Evolutionary conservation across 2,113 vertebrate genomes (phyloP).

Genomic region (Poecilia latipinna): DNA sequence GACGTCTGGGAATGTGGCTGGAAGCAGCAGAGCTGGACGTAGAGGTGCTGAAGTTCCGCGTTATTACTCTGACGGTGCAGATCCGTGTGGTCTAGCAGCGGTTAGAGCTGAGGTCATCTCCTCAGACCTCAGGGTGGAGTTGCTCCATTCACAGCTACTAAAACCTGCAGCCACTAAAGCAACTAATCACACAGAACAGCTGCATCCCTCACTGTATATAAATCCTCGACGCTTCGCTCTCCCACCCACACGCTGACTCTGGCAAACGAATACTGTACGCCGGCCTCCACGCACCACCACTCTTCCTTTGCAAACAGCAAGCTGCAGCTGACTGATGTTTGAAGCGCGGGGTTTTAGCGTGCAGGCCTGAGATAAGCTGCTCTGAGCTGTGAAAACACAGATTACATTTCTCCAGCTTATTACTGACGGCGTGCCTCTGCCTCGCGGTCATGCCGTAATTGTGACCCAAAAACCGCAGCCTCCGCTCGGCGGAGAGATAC

Average conservation of each 20-base stretch:
- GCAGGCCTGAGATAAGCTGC: conserved; percentile 76
- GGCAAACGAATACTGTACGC: conserved; percentile 39
- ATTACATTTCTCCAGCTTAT: conserved; percentile 81
- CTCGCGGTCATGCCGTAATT: conserved; percentile 68
- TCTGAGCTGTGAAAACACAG: conserved; percentile 82
- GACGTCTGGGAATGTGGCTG: conserved; percentile 14
- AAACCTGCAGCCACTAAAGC: conserved; percentile 60
- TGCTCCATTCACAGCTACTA: conserved; percentile 52
- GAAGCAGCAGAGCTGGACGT: conserved; percentile 7
- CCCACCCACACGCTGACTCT: conserved; percentile 53
- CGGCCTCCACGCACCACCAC: conserved; percentile 46
- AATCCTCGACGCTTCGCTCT: conserved; percentile 65
- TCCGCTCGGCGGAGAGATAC: conserved; percentile 58
- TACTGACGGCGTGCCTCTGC: conserved; percentile 61
- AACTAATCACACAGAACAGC: conserved; percentile 73
- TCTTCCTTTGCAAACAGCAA: conserved; percentile 59
- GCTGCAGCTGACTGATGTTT: conserved; percentile 67
- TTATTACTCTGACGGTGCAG: conserved; percentile 13
- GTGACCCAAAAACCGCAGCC: conserved; percentile 69
- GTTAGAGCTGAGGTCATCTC: conserved; percentile 52
- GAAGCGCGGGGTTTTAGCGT: conserved; percentile 65
- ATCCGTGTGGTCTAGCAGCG: conserved; percentile 53
- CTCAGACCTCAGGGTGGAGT: conserved; percentile 47
- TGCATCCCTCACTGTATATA: conserved; percentile 71
- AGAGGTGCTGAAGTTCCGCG: conserved; percentile 13